Conservation (phyloP, 2,113 vertebrate species). For the Sminthopsis crassicaudata region DNA sequence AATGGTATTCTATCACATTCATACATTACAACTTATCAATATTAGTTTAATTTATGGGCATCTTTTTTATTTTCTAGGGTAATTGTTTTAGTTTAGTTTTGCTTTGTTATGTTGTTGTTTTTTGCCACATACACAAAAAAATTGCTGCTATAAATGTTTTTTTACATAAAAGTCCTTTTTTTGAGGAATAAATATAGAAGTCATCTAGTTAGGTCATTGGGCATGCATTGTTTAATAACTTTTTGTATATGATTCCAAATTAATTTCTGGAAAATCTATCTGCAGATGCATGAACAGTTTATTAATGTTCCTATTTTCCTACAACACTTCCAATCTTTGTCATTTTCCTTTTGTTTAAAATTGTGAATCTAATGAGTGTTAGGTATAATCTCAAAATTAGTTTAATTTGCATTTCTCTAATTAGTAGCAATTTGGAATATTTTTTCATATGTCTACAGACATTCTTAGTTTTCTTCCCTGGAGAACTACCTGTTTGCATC, state of each 20-base stretch:
- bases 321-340: not conserved
- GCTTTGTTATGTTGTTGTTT: not conserved
- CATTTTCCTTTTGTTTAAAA: not conserved
- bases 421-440: not conserved
- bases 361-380: not conserved
- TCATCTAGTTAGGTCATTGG: not conserved
- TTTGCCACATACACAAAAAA: not conserved
- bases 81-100: not conserved
- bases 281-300: not conserved
- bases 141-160: not conserved
- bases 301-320: not conserved
- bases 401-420: not conserved
- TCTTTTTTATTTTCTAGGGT: not conserved
- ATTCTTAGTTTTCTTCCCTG: not conserved
- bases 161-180: not conserved
- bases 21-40: not conserved
- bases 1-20: not conserved
- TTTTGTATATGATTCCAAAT: not conserved
- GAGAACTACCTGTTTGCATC: not conserved
- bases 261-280: not conserved
- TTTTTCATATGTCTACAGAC: not conserved
- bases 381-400: not conserved
- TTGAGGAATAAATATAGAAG: not conserved
- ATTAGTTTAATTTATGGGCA: not conserved
- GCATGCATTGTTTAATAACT: not conserved